Evolutionary conservation across 2,113 vertebrate genomes (phyloP).

Genomic region (Hucho hucho): DNA sequence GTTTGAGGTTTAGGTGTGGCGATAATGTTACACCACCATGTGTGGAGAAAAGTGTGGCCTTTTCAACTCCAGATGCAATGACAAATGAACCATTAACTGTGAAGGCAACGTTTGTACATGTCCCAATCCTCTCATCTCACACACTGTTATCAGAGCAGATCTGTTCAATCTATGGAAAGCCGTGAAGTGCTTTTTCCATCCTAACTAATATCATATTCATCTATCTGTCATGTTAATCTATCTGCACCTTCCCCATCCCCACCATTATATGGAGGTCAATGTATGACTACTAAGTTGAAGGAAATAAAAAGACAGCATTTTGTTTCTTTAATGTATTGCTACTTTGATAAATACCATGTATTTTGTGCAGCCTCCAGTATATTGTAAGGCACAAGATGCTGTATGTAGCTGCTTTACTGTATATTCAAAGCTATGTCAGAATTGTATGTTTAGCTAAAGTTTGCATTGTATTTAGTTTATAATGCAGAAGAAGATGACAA

Average conservation of each 20-base stretch:
- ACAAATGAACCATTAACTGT: not conserved
- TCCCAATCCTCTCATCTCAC: too few relatives aligned
- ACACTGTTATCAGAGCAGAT: not conserved
- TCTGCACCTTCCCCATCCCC: too few relatives aligned
- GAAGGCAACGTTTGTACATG: not conserved
- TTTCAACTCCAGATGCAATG: not conserved
- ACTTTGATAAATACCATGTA: conserved; percentile 26
- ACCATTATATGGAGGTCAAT: too few relatives aligned
- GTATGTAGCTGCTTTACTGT: conserved; percentile 44
- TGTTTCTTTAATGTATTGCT: conserved; percentile 20
- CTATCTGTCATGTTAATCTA: too few relatives aligned
- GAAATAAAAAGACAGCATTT: not conserved
- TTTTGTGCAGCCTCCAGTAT: conserved; percentile 36
- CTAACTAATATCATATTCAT: too few relatives aligned
- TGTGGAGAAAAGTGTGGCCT: not conserved
- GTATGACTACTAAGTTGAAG: not conserved
- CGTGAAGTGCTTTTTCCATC: too few relatives aligned
- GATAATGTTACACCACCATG: not conserved
- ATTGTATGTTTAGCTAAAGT: conserved; percentile 21
- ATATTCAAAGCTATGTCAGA: conserved; percentile 20
- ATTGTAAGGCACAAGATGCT: conserved; percentile 27
- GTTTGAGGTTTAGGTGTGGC: conserved; percentile 25
- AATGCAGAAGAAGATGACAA: not conserved
- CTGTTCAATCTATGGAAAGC: not conserved
- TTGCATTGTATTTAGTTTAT: conserved; percentile 7